Evolutionary conservation across 2,888 invertebrate species (phyloP).

Genomic region (Cephus pulcher): DNA sequence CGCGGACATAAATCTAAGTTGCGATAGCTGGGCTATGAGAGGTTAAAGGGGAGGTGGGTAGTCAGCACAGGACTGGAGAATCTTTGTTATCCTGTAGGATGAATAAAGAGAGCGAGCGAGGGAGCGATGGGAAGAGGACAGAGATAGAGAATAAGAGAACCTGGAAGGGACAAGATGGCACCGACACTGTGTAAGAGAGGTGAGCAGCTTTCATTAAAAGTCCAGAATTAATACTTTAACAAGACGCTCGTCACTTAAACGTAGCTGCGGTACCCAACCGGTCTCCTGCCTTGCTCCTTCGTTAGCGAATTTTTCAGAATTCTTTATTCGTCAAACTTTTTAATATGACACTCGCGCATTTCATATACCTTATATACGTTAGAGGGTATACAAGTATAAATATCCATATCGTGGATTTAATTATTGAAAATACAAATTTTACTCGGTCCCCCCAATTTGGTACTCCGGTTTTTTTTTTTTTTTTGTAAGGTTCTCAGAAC

Average conservation of each 20-base stretch:
- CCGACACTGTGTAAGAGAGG: constrained; percentile 33
- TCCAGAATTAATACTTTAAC: constrained; percentile 57
- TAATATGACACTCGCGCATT: no score
- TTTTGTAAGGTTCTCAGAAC: no score
- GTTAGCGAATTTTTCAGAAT: no score
- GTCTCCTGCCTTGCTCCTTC: background rate
- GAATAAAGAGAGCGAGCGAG: background rate
- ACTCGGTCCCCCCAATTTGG: no score
- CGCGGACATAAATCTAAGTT: constrained; percentile 15
- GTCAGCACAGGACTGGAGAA: background rate
- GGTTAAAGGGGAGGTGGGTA: background rate
- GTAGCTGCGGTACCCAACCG: constrained; percentile 41
- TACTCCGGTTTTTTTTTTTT: no score
- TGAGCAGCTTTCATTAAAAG: constrained; percentile 53
- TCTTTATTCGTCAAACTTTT: no score
- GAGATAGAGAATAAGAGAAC: constrained; percentile 12
- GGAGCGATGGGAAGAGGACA: background rate
- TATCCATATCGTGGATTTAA: no score
- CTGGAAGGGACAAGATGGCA: constrained; percentile 32
- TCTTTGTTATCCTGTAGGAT: no score
- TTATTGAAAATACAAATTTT: no score
- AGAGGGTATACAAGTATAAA: no score
- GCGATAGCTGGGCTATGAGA: constrained; percentile 4
- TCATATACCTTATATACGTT: no score
- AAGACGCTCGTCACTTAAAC: constrained; percentile 41